These are phyloP conservation scores for Oophaga pumilio DNA, from an alignment of 2,113 vertebrate genomes.

Conservation along the genomic window DNA sequence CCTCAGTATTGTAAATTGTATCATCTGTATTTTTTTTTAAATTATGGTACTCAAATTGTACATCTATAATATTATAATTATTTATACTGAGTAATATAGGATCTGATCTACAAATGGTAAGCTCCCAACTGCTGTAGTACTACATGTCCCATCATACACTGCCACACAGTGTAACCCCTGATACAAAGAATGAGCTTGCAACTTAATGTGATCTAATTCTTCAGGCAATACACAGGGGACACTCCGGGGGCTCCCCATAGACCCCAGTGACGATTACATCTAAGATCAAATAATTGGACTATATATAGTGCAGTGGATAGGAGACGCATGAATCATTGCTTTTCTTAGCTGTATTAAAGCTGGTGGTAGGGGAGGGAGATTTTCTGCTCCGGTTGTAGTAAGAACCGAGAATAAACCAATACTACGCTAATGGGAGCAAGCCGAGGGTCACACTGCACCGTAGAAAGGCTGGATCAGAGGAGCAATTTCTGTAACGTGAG, in stretches of 20 bases:
- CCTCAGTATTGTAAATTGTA: too few relatives aligned
- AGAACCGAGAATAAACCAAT: slow-evolving; percentile 15
- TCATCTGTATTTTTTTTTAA: too few relatives aligned
- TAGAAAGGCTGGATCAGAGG: background rate
- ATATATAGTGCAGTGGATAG: background rate
- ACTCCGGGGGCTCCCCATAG: too few relatives aligned
- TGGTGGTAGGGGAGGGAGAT: background rate
- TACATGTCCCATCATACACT: background rate
- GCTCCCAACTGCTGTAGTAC: background rate
- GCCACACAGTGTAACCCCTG: background rate
- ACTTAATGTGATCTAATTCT: background rate
- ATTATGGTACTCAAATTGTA: too few relatives aligned
- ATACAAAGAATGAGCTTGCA: background rate
- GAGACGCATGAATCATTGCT: background rate
- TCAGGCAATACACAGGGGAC: background rate
- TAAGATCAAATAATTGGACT: slow-evolving; percentile 1
- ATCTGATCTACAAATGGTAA: background rate
- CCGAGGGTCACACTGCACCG: background rate
- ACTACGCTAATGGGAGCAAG: background rate
- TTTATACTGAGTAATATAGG: too few relatives aligned
- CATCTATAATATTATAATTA: too few relatives aligned
- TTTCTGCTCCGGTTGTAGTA: background rate
- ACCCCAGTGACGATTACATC: background rate
- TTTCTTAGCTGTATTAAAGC: slow-evolving; percentile 16
- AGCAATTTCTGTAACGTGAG: too few relatives aligned